Base-by-base conservation (phyloP, 2,888 invertebrate genomes). In the Cetonia aurata region DNA sequence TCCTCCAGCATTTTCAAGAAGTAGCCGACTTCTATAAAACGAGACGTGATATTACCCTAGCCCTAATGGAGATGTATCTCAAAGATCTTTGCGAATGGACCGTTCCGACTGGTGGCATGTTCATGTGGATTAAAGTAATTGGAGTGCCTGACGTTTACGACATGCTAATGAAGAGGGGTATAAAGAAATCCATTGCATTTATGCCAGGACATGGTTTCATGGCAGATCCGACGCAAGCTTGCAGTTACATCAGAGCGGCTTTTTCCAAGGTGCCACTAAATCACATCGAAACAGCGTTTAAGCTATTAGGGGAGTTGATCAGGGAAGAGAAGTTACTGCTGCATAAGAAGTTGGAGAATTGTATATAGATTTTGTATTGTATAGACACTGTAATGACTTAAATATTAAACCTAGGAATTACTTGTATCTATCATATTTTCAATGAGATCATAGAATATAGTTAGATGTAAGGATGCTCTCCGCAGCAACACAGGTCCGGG, bases 121-220 rank as follows among this genome's bases (percentile, higher is more conserved):
- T 94, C 83, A 86, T 93, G 46, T 94, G 94, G 94, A 85, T 93
- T 59, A 88, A 89, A 77, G 89, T 93, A 0, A 85, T 84, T 3
- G 91, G 88, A 0, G 87, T 94, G 0, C 84, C 87, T 1, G 93
- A 94, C 80, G 91, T 93, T 1, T 90, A 90, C 82, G 88, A 90
- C 69, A 89, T 94, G 90, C 89, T 94, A 12, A 88, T 89, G 85
- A 87, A 89, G 65, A 88, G 90, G 62, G 94, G 93, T 0, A 81
- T 91, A 19, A 86, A 88, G 67, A 89, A 91, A 69, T 89, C 92
- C 8, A 88, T 93, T 1, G 88, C 91, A 79, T 84, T 93, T 74
- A 88, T 91, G 0, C 94, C 94, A 0, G 95, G 94, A 0, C 91
- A 90, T 72, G 91, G 90, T 0, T 94, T 94, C 81, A 88, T 88